Conservation (phyloP, 2,113 vertebrate species). For the Cryptotis parvus region DNA sequence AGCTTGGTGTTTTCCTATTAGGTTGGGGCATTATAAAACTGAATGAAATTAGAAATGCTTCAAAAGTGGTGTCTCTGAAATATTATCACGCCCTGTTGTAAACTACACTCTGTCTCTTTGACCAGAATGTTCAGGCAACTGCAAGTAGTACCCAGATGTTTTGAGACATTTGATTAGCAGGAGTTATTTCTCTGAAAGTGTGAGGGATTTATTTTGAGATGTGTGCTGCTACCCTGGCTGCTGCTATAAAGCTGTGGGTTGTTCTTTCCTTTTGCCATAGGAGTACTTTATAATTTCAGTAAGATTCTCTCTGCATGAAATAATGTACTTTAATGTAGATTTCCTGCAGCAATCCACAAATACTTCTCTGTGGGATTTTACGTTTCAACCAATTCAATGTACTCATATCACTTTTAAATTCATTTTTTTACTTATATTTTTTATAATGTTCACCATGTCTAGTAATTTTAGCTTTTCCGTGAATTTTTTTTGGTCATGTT, state of each 20-base stretch:
- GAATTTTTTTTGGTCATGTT: constrained; percentile 68
- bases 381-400: constrained; percentile 74
- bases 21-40: not conserved
- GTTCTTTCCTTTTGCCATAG: constrained; percentile 70
- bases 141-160: constrained; percentile 70
- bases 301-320: constrained; percentile 73
- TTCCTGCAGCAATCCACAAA: constrained; percentile 76
- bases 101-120: constrained; percentile 31
- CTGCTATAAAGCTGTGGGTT: constrained; percentile 65
- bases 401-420: constrained; percentile 80
- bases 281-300: constrained; percentile 73
- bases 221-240: constrained; percentile 41
- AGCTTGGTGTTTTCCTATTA: constrained; percentile 14
- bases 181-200: constrained; percentile 53
- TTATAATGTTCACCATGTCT: constrained; percentile 72
- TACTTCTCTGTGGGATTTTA: constrained; percentile 75
- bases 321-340: constrained; percentile 64
- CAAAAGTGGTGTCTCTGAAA: constrained; percentile 13
- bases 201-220: constrained; percentile 76
- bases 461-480: constrained; percentile 64
- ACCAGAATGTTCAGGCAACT: constrained; percentile 20
- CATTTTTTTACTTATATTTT: constrained; percentile 73
- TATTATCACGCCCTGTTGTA: not conserved
- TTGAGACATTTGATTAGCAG: constrained; percentile 67
- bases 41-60: constrained; percentile 51